Percentiles rank a stretch among this genome's conserved stretches.
phyloP scores from a whole-genome alignment of 2,888 invertebrate species.

The Phaedon cochleariae region DNA sequence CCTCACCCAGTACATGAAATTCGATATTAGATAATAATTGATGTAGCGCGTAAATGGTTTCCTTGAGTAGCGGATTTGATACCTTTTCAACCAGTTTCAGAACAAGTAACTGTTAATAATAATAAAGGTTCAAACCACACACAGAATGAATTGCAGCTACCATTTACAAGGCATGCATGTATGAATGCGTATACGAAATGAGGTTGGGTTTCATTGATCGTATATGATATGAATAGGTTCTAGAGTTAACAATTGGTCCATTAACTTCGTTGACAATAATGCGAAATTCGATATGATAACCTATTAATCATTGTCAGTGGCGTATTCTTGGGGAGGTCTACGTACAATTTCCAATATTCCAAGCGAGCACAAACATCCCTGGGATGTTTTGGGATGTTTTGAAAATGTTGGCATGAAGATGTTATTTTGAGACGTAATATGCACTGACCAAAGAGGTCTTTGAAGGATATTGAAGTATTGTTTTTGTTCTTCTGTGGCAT shows the following conservation, averaged over 20 bases:
- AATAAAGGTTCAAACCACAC: constrained; percentile 29
- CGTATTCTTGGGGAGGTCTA: too few species aligned
- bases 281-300: too few species aligned
- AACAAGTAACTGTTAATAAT: constrained; percentile 38
- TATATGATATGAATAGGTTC: not conserved
- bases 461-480: too few species aligned
- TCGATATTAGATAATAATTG: constrained; percentile 31
- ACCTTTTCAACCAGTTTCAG: constrained; percentile 34
- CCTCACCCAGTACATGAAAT: constrained; percentile 20
- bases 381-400: too few species aligned
- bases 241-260: not conserved
- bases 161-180: constrained; percentile 13
- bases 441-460: too few species aligned
- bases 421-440: too few species aligned
- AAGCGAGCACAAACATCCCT: too few species aligned
- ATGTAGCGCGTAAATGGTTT: constrained; percentile 38
- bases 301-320: too few species aligned
- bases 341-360: too few species aligned
- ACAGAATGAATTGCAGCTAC: constrained; percentile 14
- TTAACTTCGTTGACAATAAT: not conserved
- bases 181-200: constrained; percentile 5
- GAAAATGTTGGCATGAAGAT: too few species aligned
- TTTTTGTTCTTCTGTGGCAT: too few species aligned
- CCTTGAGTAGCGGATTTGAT: constrained; percentile 38
- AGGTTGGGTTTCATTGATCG: constrained; percentile 9